Evolutionary conservation across 2,797 vertebrate genomes (phyloP).

Genomic region (Peromyscus melanophrys): DNA sequence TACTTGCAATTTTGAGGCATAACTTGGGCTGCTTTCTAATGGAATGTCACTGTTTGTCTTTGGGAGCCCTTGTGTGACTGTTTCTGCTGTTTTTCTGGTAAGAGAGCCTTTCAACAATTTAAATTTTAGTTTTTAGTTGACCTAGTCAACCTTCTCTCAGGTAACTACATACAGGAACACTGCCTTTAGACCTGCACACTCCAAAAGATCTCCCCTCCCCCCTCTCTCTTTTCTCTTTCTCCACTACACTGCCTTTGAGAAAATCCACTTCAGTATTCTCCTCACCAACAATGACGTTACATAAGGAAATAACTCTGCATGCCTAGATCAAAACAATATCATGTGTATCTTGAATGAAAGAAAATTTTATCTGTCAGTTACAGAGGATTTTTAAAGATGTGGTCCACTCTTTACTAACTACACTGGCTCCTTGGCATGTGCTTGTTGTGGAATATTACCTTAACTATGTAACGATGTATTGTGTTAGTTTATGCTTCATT

Average conservation of each 20-base stretch:
- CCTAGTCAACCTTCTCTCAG: background rate
- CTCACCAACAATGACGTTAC: background rate
- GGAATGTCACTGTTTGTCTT: background rate
- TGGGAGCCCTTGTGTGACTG: background rate
- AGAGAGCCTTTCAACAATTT: background rate
- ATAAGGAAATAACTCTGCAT: background rate
- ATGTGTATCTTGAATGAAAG: background rate
- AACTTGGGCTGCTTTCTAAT: slow-evolving; percentile 16
- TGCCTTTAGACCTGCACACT: background rate
- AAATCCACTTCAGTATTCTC: background rate
- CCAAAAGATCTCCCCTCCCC: background rate
- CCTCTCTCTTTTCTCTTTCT: background rate
- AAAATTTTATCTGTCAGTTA: background rate
- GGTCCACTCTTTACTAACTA: background rate
- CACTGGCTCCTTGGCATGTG: background rate
- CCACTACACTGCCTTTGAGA: background rate
- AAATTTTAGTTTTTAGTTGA: background rate
- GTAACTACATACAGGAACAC: background rate
- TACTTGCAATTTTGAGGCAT: slow-evolving; percentile 14
- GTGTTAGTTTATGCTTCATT: background rate
- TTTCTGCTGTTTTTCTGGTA: slow-evolving; percentile 7
- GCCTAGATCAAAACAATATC: background rate
- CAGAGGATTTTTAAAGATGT: background rate
- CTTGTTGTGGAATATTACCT: background rate
- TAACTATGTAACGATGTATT: background rate